A percentile compares a stretch with the other conserved stretches of the same genome.
Conservation (phyloP, 2,113 vertebrate genomes). For the Callopanchax toddi region DNA sequence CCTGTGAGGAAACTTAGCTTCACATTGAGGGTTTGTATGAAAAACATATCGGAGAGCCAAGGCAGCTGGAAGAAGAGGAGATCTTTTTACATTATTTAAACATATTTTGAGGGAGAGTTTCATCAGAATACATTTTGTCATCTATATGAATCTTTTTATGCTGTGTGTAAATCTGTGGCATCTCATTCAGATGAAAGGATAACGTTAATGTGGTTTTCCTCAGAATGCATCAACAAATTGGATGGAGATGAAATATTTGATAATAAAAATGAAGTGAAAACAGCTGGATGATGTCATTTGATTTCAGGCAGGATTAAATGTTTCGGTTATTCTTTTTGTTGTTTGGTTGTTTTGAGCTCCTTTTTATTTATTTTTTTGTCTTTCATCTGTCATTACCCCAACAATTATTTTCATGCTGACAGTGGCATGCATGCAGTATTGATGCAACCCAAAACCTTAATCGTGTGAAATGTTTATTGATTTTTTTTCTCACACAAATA, state of each 20-base stretch:
- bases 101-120: too few species aligned
- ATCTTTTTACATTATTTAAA: too few species aligned
- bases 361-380: too few species aligned
- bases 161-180: too few species aligned
- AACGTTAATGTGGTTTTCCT: not conserved
- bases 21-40: too few species aligned
- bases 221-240: not conserved
- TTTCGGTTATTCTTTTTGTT: not conserved
- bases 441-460: not conserved
- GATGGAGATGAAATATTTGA: not conserved
- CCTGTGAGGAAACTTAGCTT: too few species aligned
- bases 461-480: not conserved
- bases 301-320: not conserved
- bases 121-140: too few species aligned
- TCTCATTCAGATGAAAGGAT: not conserved
- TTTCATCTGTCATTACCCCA: not conserved
- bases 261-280: not conserved
- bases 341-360: too few species aligned
- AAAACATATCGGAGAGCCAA: too few species aligned
- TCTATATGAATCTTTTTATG: too few species aligned
- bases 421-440: not conserved
- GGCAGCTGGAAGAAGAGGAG: too few species aligned
- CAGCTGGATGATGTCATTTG: not conserved
- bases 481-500: rapidly evolving
- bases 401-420: not conserved